Base-by-base conservation (phyloP, 2,113 vertebrate species). In the Genyomyrus donnyi region DNA sequence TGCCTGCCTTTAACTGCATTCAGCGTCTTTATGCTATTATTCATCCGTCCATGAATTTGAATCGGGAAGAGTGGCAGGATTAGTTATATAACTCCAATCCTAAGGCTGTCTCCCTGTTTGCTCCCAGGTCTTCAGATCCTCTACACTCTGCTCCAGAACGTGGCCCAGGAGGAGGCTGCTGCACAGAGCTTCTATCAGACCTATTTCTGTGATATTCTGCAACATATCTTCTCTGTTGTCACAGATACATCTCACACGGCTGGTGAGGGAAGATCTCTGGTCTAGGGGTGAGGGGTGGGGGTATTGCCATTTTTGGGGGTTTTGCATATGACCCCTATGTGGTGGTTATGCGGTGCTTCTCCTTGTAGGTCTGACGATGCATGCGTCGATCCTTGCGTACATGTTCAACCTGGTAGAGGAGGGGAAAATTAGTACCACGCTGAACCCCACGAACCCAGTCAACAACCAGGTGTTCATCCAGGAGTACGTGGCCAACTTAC, bases 371-470 rank as follows among this genome's bases (percentile, higher is more conserved):
- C 95, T 99, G 93, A 99, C 98, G 83, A 99, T 99, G 98, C 98
- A 99, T 50, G 98, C 98, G 0, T 99, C 98, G 62, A 99, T 99
- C 95, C 96, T 99, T 89, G 98, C 98, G 35, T 99, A 99, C 96
- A 99, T 99, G 98, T 99, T 99, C 93, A 99, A 99, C 95, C 96
- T 99, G 91, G 98, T 99, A 92, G 98, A 99, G 95, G 98, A 99
- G 94, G 98, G 98, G 70, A 99, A 99, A 95, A 99, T 99, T 96
- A 98, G 96, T 90, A 95, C 96, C 83, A 93, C 95, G 0, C 93
- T 99, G 92, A 99, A 98, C 93, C 97, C 98, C 11, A 94, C 96
- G 70, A 97, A 94, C 91, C 96, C 98, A 85, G 94, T 97, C 92
- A 99, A 94, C 95, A 99, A 99, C 96, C 98, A 99, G 90, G 95